A percentile compares a stretch with the other conserved stretches of the same genome.
These are phyloP conservation scores for Himalopsyche phryganea DNA, from an alignment of 1,140 invertebrate species.

Conservation along the genomic window DNA sequence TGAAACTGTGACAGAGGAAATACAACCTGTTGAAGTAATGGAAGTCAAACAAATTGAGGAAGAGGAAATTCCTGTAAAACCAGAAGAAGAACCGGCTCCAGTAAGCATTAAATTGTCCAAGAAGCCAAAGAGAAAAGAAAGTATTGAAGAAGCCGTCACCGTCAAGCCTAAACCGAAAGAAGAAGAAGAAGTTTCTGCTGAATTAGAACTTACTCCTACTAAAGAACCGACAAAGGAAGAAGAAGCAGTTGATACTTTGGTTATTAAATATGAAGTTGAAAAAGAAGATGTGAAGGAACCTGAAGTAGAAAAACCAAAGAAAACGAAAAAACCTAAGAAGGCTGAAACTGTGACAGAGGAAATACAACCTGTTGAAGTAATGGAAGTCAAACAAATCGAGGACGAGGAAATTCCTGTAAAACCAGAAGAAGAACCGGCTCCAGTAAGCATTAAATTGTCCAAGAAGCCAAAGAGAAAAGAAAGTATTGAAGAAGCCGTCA, in stretches of 20 bases:
- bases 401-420: constrained; percentile 29
- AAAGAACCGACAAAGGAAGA: constrained; percentile 15
- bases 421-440: constrained; percentile 33
- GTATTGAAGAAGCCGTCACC: constrained; percentile 46
- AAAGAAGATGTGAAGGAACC: constrained; percentile 32
- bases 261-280: constrained; percentile 6
- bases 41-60: constrained; percentile 32
- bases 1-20: constrained; percentile 36
- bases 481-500: constrained; percentile 28
- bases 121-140: constrained; percentile 37
- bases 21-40: constrained; percentile 25
- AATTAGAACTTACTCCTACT: not conserved
- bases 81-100: constrained; percentile 39
- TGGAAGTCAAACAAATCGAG: constrained; percentile 37
- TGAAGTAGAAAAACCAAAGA: constrained; percentile 18
- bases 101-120: constrained; percentile 37
- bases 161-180: constrained; percentile 42
- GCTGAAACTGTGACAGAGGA: constrained; percentile 37
- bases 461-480: constrained; percentile 33
- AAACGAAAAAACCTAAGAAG: constrained; percentile 37
- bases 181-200: not conserved
- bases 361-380: constrained; percentile 33
- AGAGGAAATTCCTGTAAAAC: constrained; percentile 34
- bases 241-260: constrained; percentile 24
- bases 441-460: constrained; percentile 32